Evolutionary conservation across 2,113 vertebrate genomes (phyloP).

Genomic region (Embiotoca jacksoni): DNA sequence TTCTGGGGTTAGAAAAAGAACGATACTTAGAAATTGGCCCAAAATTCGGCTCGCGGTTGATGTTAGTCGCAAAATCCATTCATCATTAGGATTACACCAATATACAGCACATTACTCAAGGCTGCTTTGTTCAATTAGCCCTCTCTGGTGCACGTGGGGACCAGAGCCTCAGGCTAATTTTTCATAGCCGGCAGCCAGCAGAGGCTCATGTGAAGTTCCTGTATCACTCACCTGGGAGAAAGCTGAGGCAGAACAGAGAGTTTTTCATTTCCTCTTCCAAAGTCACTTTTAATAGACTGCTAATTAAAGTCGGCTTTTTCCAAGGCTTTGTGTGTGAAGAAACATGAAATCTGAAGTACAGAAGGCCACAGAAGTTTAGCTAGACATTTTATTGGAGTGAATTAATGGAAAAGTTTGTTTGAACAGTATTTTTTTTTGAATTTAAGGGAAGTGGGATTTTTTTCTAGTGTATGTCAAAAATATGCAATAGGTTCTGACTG

Average conservation of each 20-base stretch:
- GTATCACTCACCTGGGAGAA: constrained; percentile 73
- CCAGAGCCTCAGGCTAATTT: constrained; percentile 70
- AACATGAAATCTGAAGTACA: constrained; percentile 31
- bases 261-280: constrained; percentile 72
- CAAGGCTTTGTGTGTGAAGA: constrained; percentile 30
- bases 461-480: constrained; percentile 32
- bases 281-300: constrained; percentile 79
- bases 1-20: constrained; percentile 56
- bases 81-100: constrained; percentile 77
- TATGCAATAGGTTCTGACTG: background rate
- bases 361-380: constrained; percentile 26
- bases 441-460: constrained; percentile 32
- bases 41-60: constrained; percentile 74
- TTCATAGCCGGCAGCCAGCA: constrained; percentile 70
- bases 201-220: constrained; percentile 71
- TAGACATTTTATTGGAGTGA: constrained; percentile 44
- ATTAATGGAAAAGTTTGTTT: constrained; percentile 60
- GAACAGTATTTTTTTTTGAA: constrained; percentile 51
- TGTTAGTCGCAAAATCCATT: constrained; percentile 76
- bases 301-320: constrained; percentile 77
- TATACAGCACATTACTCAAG: constrained; percentile 76
- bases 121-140: constrained; percentile 79
- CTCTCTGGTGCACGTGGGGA: constrained; percentile 64
- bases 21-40: constrained; percentile 61
- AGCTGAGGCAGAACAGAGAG: constrained; percentile 50